Base-by-base conservation (phyloP, 2,888 invertebrate species). In the Slavum lentiscoides region DNA sequence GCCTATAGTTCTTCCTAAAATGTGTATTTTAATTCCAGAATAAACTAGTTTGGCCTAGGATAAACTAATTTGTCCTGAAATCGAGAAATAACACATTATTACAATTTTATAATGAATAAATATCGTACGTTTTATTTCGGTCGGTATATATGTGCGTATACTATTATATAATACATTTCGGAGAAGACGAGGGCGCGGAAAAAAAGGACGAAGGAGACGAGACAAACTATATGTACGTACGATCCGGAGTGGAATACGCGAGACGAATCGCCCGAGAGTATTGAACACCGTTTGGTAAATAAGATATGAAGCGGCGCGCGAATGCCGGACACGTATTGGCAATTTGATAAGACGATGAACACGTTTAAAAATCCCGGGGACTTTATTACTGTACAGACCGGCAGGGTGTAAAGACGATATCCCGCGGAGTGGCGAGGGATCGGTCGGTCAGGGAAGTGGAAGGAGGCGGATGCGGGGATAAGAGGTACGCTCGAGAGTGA, bases 341-440 rank as follows among this genome's bases (percentile, higher is more conserved):
- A 80, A 80, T 80, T 80, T 66, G 80, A 80, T 80, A 80, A 80
- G 80, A 80, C 70, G 80, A 80, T 72, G 80, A 80, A 80, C 80
- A 72, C 80, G 55, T 80, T 80, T 72, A 58, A 72, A 80, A 80
- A 80, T 80, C 80, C 70, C 80, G 55, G 72, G 30, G 80, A 80
- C 80, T 80, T 80, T 80, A 80, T 80, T 80, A 70, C 77, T 55
- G 5, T 11, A 8, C 49, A 61, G n/a, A 21, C 67, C 43, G n/a
- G n/a, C n/a, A 1, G 19, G 15, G 37, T 62, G 23, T 37, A 70
- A 15, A 39, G 55, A 55, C 55, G 59, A 11, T 58, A 19, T 58
- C 59, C 21, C 2, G 61, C 13, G 23, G 23, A 23, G 23, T 11
- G 21, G 59, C 21, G 11, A 11, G 17, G 43, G 43, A 43, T 43